These are phyloP conservation scores for Platycnemis pennipes DNA, from an alignment of 2,888 invertebrate genomes.

Conservation along the genomic window DNA sequence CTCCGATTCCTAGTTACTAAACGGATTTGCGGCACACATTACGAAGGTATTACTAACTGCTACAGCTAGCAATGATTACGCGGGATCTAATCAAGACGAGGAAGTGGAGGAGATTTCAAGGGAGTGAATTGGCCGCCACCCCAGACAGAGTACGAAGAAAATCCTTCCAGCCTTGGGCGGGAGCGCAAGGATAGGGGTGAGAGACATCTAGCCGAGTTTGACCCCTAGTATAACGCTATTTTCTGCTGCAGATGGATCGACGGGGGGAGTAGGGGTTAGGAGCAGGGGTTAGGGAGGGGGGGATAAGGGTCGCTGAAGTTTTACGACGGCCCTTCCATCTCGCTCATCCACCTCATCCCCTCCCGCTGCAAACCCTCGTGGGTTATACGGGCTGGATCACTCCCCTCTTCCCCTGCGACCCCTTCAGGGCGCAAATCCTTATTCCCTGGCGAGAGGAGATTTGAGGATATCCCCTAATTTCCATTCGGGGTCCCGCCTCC, in stretches of 20 bases:
- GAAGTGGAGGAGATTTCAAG: background rate
- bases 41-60: too few relatives aligned
- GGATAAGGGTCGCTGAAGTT: background rate
- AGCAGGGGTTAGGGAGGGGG: background rate
- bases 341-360: background rate
- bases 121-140: background rate
- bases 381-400: background rate
- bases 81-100: background rate
- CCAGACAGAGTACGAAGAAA: background rate
- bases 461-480: slow-evolving; percentile 54
- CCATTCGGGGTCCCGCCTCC: slow-evolving; percentile 9
- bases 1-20: too few relatives aligned
- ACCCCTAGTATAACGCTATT: background rate
- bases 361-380: background rate
- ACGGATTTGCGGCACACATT: too few relatives aligned
- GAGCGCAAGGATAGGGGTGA: background rate
- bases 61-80: background rate
- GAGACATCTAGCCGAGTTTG: background rate
- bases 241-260: slow-evolving; percentile 72
- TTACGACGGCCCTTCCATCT: slow-evolving; percentile 1
- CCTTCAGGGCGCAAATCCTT: slow-evolving; percentile 42
- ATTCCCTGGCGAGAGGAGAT: slow-evolving; percentile 54
- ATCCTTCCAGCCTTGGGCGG: background rate
- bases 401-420: background rate
- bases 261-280: slow-evolving; percentile 68